phyloP scores from a whole-genome alignment of 1,140 invertebrate genomes.

The Heliconius himera region DNA sequence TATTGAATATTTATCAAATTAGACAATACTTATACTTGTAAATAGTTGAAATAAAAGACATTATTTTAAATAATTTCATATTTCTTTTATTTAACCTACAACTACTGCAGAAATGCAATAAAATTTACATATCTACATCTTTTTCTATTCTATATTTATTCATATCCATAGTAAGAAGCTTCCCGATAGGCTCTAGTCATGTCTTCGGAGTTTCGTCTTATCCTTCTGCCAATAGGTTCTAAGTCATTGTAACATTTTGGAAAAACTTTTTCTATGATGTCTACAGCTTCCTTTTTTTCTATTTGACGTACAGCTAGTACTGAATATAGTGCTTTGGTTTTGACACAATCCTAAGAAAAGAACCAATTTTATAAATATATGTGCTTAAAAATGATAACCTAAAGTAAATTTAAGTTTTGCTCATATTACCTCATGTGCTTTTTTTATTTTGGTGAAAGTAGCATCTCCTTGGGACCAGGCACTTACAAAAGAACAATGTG shows the following conservation, averaged over 20 bases:
- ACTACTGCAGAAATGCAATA: slow-evolving; percentile 35
- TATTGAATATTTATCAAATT: slow-evolving; percentile 51
- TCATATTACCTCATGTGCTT: slow-evolving; percentile 74
- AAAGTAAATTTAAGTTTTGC: not conserved
- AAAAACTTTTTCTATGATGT: slow-evolving; percentile 94
- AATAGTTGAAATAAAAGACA: slow-evolving; percentile 76
- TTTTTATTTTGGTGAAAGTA: slow-evolving; percentile 87
- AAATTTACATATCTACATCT: slow-evolving; percentile 41
- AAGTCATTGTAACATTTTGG: slow-evolving; percentile 95
- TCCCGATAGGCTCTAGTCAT: slow-evolving; percentile 90
- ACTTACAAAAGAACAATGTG: slow-evolving; percentile 94
- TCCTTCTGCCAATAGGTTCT: slow-evolving; percentile 94
- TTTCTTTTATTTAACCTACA: slow-evolving; percentile 58
- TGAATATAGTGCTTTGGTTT: slow-evolving; percentile 84
- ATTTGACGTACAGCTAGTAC: slow-evolving; percentile 91
- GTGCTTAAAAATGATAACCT: not conserved
- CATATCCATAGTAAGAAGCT: slow-evolving; percentile 90
- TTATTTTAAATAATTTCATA: slow-evolving; percentile 69
- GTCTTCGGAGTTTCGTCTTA: slow-evolving; percentile 89
- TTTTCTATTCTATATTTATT: slow-evolving; percentile 62
- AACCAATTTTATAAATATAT: not conserved
- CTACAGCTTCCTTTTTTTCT: slow-evolving; percentile 85
- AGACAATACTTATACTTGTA: slow-evolving; percentile 60
- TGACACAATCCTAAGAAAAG: not conserved
- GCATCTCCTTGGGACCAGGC: slow-evolving; percentile 90